A percentile compares a stretch with the other conserved stretches of the same genome.
Evolutionary conservation across 2,888 invertebrate genomes (phyloP).

Genomic region (Cheiracanthium punctorium): DNA sequence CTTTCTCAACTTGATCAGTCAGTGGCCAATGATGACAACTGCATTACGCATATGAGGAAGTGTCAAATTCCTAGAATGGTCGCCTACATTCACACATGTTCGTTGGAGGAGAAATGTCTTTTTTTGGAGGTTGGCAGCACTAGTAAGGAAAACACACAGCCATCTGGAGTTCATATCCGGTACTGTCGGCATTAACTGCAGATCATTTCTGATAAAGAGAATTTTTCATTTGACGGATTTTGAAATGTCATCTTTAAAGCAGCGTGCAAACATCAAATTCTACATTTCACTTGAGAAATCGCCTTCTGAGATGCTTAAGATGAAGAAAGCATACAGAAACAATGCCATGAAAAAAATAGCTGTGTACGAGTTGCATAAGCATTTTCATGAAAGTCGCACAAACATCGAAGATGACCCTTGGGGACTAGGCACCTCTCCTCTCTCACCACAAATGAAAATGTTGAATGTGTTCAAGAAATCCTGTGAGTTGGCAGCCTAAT

Average conservation of each 20-base stretch:
- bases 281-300: conserved; percentile 1
- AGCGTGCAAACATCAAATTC: conserved; percentile 40
- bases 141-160: conserved; percentile 9
- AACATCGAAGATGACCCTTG: conserved; percentile 15
- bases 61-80: background rate
- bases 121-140: background rate
- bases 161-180: conserved; percentile 12
- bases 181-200: background rate
- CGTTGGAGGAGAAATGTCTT: background rate
- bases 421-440: background rate
- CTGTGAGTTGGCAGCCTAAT: background rate
- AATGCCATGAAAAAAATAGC: background rate
- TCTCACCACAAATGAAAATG: background rate
- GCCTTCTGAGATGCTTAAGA: background rate
- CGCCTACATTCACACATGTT: background rate
- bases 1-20: no score
- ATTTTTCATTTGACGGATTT: conserved; percentile 13
- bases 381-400: conserved; percentile 8
- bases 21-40: no score
- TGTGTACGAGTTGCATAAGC: conserved; percentile 32
- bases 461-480: background rate
- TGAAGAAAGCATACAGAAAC: conserved; percentile 7
- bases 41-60: no score
- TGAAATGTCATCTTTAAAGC: conserved; percentile 18
- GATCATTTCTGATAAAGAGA: conserved; percentile 19